phyloP scores from a whole-genome alignment of 1,140 invertebrate genomes.

The Radopholus similis region DNA sequence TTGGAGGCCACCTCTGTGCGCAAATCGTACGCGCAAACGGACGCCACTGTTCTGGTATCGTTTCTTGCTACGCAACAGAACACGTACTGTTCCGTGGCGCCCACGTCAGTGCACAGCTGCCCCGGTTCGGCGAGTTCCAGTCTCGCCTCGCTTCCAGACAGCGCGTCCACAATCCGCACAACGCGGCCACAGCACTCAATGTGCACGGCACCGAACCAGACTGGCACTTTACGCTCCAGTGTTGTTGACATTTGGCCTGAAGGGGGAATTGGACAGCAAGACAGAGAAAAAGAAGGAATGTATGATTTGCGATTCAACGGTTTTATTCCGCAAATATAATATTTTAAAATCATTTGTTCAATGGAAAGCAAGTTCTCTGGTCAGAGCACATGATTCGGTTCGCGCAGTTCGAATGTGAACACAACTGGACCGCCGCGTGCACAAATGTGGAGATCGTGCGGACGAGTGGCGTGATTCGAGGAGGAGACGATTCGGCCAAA shows the following conservation, averaged over 20 bases:
- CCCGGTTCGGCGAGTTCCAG: background rate
- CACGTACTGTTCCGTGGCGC: background rate
- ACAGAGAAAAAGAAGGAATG: too few relatives aligned
- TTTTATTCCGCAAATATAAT: too few relatives aligned
- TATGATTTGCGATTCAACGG: too few relatives aligned
- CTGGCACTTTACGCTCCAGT: too few relatives aligned
- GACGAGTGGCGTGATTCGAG: conserved; percentile 13
- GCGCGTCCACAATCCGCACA: background rate
- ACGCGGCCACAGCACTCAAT: background rate
- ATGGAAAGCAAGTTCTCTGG: too few relatives aligned
- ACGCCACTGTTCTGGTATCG: too few relatives aligned
- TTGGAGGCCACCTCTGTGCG: background rate
- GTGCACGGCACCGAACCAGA: background rate
- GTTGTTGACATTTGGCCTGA: too few relatives aligned
- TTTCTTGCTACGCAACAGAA: background rate
- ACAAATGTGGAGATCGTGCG: conserved; percentile 6
- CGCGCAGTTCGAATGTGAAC: conserved; percentile 26
- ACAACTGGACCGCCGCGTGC: conserved; percentile 6
- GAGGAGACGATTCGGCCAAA: conserved; percentile 17
- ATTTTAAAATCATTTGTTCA: too few relatives aligned
- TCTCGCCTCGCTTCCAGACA: background rate
- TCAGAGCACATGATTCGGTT: background rate
- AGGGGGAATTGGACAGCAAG: too few relatives aligned
- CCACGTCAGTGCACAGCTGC: background rate
- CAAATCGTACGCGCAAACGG: background rate